These are phyloP conservation scores for Cataglyphis altisquamis DNA, from an alignment of 2,888 invertebrate genomes.

Conservation along the genomic window DNA sequence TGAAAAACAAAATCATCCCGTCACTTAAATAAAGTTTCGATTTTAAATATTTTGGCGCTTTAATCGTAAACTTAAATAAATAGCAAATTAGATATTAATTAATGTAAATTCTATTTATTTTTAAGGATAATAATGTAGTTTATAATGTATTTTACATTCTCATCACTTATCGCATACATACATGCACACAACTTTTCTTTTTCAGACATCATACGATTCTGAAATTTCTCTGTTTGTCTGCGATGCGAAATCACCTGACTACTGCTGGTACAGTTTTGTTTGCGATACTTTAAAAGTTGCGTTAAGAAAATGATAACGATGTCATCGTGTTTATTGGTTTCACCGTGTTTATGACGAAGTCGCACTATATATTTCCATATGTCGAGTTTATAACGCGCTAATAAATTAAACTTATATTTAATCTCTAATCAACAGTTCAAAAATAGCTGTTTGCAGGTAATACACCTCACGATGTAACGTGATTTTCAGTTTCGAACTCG, in stretches of 20 bases:
- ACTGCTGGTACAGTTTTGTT: neutral
- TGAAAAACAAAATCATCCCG: neutral
- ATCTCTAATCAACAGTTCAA: conserved; percentile 54
- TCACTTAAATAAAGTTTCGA: neutral
- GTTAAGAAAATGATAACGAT: conserved; percentile 23
- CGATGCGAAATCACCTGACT: conserved; percentile 25
- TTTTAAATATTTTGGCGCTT: neutral
- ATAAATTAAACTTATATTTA: conserved; percentile 74
- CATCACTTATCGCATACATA: neutral
- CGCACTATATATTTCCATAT: conserved; percentile 39
- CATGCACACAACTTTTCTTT: neutral
- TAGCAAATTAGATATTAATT: neutral
- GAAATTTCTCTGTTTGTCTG: conserved; percentile 4
- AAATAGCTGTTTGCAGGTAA: conserved; percentile 56
- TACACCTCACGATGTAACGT: conserved; percentile 4
- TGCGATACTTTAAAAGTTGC: conserved; percentile 5
- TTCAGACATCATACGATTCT: conserved; percentile 7
- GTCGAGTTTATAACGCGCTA: conserved; percentile 59
- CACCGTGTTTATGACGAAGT: conserved; percentile 47
- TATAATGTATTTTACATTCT: neutral
- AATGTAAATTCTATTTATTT: neutral
- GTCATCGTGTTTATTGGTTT: conserved; percentile 33
- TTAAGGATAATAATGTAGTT: neutral
- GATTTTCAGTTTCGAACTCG: conserved; percentile 61
- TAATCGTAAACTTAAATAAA: neutral